A percentile compares a stretch with the other conserved stretches of the same genome.
These are phyloP conservation scores for Discoglossus pictus DNA, from an alignment of 2,797 vertebrate species.

Conservation along the genomic window DNA sequence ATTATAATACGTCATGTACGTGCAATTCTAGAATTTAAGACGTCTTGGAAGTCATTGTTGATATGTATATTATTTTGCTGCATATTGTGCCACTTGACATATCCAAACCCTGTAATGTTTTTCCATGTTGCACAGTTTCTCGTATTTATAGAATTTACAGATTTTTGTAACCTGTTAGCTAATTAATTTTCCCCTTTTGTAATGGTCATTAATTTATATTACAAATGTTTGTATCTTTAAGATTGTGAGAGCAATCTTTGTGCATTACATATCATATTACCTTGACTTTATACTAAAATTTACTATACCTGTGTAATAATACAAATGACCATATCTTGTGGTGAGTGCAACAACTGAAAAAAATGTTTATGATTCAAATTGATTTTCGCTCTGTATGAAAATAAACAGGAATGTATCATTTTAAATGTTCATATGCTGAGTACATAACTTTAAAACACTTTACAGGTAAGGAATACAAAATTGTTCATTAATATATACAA, in stretches of 20 bases:
- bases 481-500: no score
- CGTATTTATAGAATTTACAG: constrained; percentile 76
- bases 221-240: constrained; percentile 73
- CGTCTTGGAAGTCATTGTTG: constrained; percentile 56
- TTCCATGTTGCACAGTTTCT: constrained; percentile 66
- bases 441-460: no score
- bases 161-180: constrained; percentile 75
- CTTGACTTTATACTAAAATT: constrained; percentile 73
- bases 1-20: constrained; percentile 58
- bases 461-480: no score
- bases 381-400: constrained; percentile 67
- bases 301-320: constrained; percentile 60
- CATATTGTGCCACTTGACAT: constrained; percentile 70
- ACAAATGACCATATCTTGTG: constrained; percentile 59
- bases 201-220: constrained; percentile 78
- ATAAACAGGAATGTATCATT: constrained; percentile 62
- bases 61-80: constrained; percentile 52
- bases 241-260: constrained; percentile 62
- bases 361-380: constrained; percentile 66
- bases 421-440: neutral
- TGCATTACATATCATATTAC: constrained; percentile 65
- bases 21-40: constrained; percentile 65
- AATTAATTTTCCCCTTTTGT: constrained; percentile 75
- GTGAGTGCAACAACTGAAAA: constrained; percentile 61
- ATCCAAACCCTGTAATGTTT: constrained; percentile 66